These are phyloP conservation scores for Rousettus leschenaultii DNA, from an alignment of 2,113 vertebrate genomes.

Conservation along the genomic window DNA sequence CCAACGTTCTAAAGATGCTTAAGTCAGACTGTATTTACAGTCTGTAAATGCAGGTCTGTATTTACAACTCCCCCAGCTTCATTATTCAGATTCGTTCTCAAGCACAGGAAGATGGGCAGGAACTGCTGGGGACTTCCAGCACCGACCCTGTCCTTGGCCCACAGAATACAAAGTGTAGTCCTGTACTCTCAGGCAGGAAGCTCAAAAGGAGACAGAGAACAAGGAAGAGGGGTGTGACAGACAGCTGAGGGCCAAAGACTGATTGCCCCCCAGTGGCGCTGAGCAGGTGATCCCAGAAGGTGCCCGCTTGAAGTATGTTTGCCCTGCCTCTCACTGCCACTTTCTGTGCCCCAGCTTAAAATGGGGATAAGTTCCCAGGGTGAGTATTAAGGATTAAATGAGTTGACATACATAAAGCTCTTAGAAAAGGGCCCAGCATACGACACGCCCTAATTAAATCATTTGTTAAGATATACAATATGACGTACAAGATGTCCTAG, in stretches of 20 bases:
- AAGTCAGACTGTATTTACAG: background rate
- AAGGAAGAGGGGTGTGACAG: background rate
- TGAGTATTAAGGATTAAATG: background rate
- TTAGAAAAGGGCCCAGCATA: background rate
- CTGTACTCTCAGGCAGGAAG: background rate
- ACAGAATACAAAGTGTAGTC: background rate
- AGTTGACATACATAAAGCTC: background rate
- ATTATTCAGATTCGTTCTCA: background rate
- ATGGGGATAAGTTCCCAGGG: background rate
- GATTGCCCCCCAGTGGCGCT: background rate
- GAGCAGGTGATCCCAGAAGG: background rate
- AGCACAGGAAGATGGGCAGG: background rate
- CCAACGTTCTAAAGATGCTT: background rate
- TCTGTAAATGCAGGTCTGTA: background rate
- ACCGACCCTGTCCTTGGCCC: background rate
- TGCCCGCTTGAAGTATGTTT: rapidly evolving
- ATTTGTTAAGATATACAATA: background rate
- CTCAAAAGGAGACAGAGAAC: background rate
- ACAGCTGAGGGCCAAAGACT: rapidly evolving
- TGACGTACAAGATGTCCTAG: background rate
- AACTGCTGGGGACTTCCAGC: background rate
- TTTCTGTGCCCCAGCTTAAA: background rate
- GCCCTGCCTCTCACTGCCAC: no score
- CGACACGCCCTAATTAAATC: background rate
- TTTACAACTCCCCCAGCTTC: background rate